A percentile compares a stretch with the other conserved stretches of the same genome.
Evolutionary conservation across 2,888 invertebrate species (phyloP).

Genomic region (Alloscopus bannaensis): DNA sequence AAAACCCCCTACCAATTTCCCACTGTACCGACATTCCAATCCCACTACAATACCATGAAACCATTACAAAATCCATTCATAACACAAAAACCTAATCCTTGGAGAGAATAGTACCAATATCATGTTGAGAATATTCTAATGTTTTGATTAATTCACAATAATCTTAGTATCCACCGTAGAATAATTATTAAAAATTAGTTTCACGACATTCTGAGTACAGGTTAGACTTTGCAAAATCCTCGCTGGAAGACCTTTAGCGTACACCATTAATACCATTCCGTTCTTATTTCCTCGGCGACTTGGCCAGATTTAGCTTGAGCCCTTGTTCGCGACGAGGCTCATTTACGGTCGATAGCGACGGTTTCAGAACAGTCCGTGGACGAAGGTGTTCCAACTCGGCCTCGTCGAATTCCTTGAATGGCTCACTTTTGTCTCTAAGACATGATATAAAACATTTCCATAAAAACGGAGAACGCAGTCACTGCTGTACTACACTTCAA

Average conservation of each 20-base stretch:
- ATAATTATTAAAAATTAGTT: neutral
- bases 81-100: no score
- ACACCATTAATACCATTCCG: no score
- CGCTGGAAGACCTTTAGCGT: no score
- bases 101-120: no score
- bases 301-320: constrained; percentile 43
- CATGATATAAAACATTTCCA: neutral
- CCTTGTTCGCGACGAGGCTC: constrained; percentile 54
- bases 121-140: no score
- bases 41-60: no score
- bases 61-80: no score
- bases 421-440: constrained; percentile 46
- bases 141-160: no score
- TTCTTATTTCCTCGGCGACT: constrained; percentile 30
- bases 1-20: no score
- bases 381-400: constrained; percentile 40
- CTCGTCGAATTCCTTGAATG: constrained; percentile 29
- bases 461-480: neutral
- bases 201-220: neutral
- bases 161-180: no score
- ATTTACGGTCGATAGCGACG: neutral
- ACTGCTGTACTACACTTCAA: neutral
- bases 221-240: neutral
- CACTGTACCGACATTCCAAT: no score
- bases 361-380: constrained; percentile 27